These are phyloP conservation scores for Deroptyus accipitrinus DNA, from an alignment of 2,113 vertebrate species.

Conservation along the genomic window DNA sequence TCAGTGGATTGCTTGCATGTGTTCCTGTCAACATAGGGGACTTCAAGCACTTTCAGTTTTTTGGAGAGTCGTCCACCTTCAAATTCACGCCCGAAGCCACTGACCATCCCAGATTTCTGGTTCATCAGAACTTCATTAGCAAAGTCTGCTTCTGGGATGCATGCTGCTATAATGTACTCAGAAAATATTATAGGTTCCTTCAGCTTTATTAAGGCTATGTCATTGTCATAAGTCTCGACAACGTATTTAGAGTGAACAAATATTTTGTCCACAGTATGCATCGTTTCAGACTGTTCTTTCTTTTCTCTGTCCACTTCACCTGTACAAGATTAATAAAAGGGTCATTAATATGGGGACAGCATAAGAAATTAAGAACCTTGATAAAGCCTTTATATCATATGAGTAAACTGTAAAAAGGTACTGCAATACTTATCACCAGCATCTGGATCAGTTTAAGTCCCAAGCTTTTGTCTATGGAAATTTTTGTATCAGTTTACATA, in stretches of 20 bases:
- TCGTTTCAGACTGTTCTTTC: slow-evolving; percentile 69
- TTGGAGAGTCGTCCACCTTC: slow-evolving; percentile 74
- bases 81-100: slow-evolving; percentile 86
- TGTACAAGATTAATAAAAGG: slow-evolving; percentile 58
- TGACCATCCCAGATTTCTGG: slow-evolving; percentile 76
- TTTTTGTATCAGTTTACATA: background rate
- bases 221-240: slow-evolving; percentile 78
- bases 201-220: slow-evolving; percentile 90
- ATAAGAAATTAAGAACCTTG: background rate
- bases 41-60: slow-evolving; percentile 78
- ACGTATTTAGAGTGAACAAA: slow-evolving; percentile 76
- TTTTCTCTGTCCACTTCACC: slow-evolving; percentile 81
- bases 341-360: background rate
- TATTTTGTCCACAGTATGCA: slow-evolving; percentile 70
- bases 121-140: slow-evolving; percentile 88
- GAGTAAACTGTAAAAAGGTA: background rate
- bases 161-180: slow-evolving; percentile 81
- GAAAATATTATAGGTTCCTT: slow-evolving; percentile 80
- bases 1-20: slow-evolving; percentile 84
- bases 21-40: slow-evolving; percentile 84
- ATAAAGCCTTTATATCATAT: background rate
- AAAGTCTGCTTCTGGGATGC: slow-evolving; percentile 84
- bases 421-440: background rate
- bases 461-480: background rate
- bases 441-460: background rate